Evolutionary conservation across 2,113 vertebrate genomes (phyloP), one percentile per base, ranked within the genome.

Genomic region (Scolopax mira): DNA sequence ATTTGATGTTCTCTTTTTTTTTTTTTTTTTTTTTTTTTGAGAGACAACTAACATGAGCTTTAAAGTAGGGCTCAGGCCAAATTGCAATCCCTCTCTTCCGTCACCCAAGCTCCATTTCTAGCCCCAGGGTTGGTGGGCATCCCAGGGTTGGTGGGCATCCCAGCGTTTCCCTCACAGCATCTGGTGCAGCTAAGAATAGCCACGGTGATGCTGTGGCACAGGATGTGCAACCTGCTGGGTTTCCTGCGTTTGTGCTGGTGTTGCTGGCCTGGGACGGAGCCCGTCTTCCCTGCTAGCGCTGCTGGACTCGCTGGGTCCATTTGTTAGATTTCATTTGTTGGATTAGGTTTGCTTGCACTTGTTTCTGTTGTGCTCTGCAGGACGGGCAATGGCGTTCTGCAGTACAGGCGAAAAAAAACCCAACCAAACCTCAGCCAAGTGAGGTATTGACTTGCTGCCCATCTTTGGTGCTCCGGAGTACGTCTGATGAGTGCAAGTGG

Each of bases 181-280:
- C 73, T 57, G 62, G 78, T 4, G 24, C 66, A 28, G 94, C 92
- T 95, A 93, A 97, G 92, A 95, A 95, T 94, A 94, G 86, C 91
- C 10, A 0, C 11, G 24, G 60, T 2, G 35, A 72, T 93, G 86
- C 94, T 57, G 65, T n/a, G 86, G 93, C 75, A 49, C 89, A 93
- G 96, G 95, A 96, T 49, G 86, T 85, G 78, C 95, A 95, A 94
- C 95, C 93, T 97, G 95, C 95, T 94, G 96, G 17, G 94, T 51
- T 97, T 97, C 96, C 96, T 97, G 83, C 41, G 1, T 94, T 96
- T 95, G 93, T 96, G 60, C 69, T 91, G 2, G 1, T 37, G 67
- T 23, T 46, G 85, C 95, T 71, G 88, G 90, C 95, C 85, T 35
- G 90, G 35, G 35, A 75, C 57, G 61, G 41, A 85, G 79, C 39